These are phyloP conservation scores for Adelosebastes latens DNA, from an alignment of 2,797 vertebrate genomes.

Conservation along the genomic window DNA sequence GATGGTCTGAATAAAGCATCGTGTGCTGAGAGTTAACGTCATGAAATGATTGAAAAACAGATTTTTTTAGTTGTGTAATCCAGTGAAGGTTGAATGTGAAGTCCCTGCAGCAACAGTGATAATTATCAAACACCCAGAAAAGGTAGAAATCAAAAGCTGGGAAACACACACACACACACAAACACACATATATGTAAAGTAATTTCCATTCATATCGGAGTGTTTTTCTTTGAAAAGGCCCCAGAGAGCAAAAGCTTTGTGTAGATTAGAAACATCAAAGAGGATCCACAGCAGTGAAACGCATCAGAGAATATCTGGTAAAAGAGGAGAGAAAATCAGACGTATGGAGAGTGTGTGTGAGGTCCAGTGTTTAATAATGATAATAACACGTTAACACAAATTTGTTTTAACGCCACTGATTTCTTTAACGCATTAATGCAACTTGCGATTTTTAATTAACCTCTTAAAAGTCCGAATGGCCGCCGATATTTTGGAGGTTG, in stretches of 20 bases:
- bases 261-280: conserved; percentile 63
- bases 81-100: conserved; percentile 13
- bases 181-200: not conserved
- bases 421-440: no score
- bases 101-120: conserved; percentile 4
- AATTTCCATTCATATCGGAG: conserved; percentile 30
- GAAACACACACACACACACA: not conserved
- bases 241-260: conserved; percentile 34
- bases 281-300: conserved; percentile 16
- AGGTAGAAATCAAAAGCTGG: conserved; percentile 36
- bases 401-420: no score
- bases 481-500: no score
- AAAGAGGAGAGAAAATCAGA: not conserved
- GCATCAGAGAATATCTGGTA: conserved; percentile 23
- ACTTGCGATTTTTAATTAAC: no score
- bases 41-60: not conserved
- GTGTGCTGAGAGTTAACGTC: not conserved
- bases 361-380: no score
- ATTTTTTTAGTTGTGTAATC: not conserved
- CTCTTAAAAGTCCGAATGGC: no score
- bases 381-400: no score
- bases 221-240: conserved; percentile 52
- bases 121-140: conserved; percentile 31
- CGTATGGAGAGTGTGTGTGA: no score
- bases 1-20: not conserved